Base-by-base conservation (phyloP, 2,113 vertebrate species). In the Pseudorectes ferrugineus region DNA sequence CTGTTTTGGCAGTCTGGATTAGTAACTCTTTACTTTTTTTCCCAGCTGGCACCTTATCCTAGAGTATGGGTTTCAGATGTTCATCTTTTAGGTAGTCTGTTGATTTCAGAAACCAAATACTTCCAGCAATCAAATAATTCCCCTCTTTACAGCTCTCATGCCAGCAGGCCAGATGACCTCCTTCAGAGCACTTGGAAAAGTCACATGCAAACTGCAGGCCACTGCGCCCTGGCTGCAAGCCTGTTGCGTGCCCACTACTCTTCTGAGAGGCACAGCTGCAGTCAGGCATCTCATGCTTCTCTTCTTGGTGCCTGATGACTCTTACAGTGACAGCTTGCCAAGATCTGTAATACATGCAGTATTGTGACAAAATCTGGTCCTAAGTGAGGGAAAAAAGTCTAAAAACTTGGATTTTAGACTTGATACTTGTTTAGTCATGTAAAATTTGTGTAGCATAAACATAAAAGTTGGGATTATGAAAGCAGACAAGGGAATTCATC, bases 241-340 rank as follows among this genome's bases (percentile, higher is more conserved):
- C 12, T 46, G 7, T 1, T 51, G 29, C 75, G 18, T 45, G 72
- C 24, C 28, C 54, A 1, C 23, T 45, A 0, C 16, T 73, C 16
- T 58, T 79, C 14, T 11, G 61, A 42, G 35, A 48, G 29, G 19
- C 52, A 78, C 23, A 38, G 52, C 28, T 42, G 65, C 46, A 57
- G 31, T 38, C 62, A 46, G 18, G 17, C 54, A 10, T 48, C 83
- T 88, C 46, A 5, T 14, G 19, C 14, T 86, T 68, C 57, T 80
- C n/a, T 65, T 42, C 35, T 51, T 61, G 10, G 18, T 92, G 49
- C 35, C 33, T 74, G 36, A 21, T 45, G 73, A 20, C n/a, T 75
- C 42, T 45, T 49, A 40, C 10, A 66, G 18, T 28, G 76, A 35
- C 36, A 71, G 26, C 21, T 85, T 75, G 74, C 38, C 10, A 9